Percentiles rank a stretch among this genome's conserved stretches.
phyloP scores from a whole-genome alignment of 92 coral and sea anemone species.

The Siderastrea radians region DNA sequence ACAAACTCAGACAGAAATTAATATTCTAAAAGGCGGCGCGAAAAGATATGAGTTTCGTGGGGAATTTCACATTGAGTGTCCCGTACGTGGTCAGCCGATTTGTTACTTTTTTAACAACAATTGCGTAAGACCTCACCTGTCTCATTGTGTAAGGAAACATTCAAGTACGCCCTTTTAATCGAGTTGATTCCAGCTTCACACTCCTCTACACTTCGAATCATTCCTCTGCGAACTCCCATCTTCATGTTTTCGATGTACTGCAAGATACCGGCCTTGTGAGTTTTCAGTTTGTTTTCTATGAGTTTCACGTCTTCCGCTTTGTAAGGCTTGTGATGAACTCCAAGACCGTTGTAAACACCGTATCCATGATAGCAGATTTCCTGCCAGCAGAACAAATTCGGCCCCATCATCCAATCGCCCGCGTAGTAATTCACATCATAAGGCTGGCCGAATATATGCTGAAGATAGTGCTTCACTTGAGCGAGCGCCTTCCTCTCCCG shows the following conservation, averaged over 20 bases:
- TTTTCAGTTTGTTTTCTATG: slow-evolving; percentile 61
- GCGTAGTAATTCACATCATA: slow-evolving; percentile 90
- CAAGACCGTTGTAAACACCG: slow-evolving; percentile 56
- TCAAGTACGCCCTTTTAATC: slow-evolving; percentile 73
- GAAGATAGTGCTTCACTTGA: slow-evolving; percentile 85
- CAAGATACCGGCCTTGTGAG: slow-evolving; percentile 71
- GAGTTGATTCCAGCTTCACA: slow-evolving; percentile 89
- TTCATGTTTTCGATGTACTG: slow-evolving; percentile 89
- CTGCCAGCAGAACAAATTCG: slow-evolving; percentile 89
- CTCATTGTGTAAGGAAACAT: slow-evolving; percentile 71
- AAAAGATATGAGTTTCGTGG: no score
- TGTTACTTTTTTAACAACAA: no score
- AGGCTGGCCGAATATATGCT: slow-evolving; percentile 85
- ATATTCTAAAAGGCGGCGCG: no score
- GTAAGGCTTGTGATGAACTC: slow-evolving; percentile 62
- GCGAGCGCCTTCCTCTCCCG: slow-evolving; percentile 86
- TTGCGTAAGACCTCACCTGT: slow-evolving; percentile 72
- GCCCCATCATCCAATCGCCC: slow-evolving; percentile 99
- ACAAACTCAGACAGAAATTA: no score
- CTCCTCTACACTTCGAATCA: slow-evolving; percentile 81
- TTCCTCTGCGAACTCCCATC: slow-evolving; percentile 85
- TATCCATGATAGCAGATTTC: slow-evolving; percentile 73
- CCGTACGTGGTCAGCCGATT: no score
- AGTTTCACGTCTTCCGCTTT: slow-evolving; percentile 28
- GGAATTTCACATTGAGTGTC: no score